Percentiles rank a stretch among this genome's conserved stretches.
phyloP scores from a whole-genome alignment of 2,113 vertebrate genomes.

The Engraulis encrasicolus region DNA sequence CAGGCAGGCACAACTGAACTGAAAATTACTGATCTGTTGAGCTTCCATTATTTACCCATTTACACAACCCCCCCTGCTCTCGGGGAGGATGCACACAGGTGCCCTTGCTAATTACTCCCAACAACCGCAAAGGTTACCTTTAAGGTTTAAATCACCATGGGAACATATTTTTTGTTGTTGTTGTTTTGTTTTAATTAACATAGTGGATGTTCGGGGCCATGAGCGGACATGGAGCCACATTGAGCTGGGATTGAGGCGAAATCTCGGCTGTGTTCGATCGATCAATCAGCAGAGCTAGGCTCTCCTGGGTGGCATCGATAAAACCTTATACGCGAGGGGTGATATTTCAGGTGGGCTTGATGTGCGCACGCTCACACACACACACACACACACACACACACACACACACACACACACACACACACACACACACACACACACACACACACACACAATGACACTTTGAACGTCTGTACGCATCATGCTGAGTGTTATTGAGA shows the following conservation, averaged over 20 bases:
- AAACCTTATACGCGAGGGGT: not conserved
- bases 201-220: not conserved
- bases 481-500: not conserved
- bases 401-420: too few species aligned
- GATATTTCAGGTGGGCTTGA: constrained; percentile 11
- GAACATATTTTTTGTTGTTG: not conserved
- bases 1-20: not conserved
- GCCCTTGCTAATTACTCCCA: not conserved
- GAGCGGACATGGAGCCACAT: not conserved
- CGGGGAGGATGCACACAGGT: not conserved
- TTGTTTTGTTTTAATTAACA: constrained; percentile 22
- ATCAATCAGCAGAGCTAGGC: too few species aligned
- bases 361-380: too few species aligned
- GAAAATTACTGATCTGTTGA: not conserved
- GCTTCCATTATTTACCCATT: constrained; percentile 21
- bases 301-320: constrained; percentile 21
- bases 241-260: constrained; percentile 4
- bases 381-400: too few species aligned
- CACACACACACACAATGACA: not conserved
- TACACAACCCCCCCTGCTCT: not conserved
- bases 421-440: too few species aligned
- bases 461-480: not conserved
- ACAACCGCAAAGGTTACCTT: constrained; percentile 25
- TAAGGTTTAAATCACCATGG: constrained; percentile 21
- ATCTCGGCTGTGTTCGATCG: not conserved